These are phyloP conservation scores for Endotricha flammealis DNA, from an alignment of 2,888 invertebrate species.

Conservation along the genomic window DNA sequence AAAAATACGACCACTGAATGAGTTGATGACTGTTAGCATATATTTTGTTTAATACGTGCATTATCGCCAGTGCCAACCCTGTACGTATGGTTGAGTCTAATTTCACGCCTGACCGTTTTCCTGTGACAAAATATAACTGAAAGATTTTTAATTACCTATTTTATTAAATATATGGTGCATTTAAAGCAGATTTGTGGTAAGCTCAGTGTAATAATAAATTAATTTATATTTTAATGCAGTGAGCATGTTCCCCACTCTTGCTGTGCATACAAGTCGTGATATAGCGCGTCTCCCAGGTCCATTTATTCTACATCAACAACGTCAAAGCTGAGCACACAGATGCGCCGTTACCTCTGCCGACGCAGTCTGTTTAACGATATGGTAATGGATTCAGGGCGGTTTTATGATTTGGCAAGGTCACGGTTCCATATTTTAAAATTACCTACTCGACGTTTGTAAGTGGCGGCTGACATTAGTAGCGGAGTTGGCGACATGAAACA, in stretches of 20 bases:
- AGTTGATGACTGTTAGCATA: too few relatives aligned
- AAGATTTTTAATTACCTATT: background rate
- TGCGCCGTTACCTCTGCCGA: constrained; percentile 3
- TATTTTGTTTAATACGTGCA: too few relatives aligned
- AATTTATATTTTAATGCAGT: background rate
- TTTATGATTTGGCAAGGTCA: constrained; percentile 34
- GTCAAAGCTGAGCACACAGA: background rate
- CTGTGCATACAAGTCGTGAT: background rate
- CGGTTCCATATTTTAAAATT: constrained; percentile 44
- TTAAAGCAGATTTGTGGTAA: background rate
- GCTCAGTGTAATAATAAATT: background rate
- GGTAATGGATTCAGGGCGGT: constrained; percentile 38
- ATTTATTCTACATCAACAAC: background rate
- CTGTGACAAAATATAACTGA: background rate
- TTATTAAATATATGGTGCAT: background rate
- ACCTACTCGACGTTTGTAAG: constrained; percentile 36
- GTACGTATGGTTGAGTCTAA: background rate
- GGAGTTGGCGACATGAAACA: constrained; percentile 52
- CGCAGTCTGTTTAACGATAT: constrained; percentile 22
- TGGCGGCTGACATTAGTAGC: constrained; percentile 41
- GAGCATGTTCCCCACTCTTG: too few relatives aligned
- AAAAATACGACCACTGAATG: too few relatives aligned
- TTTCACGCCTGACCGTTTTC: constrained; percentile 1
- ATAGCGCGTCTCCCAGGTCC: background rate
- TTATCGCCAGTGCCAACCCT: too few relatives aligned